Evolutionary conservation across 1,140 invertebrate genomes (phyloP).

Genomic region (Laupala kohalensis): DNA sequence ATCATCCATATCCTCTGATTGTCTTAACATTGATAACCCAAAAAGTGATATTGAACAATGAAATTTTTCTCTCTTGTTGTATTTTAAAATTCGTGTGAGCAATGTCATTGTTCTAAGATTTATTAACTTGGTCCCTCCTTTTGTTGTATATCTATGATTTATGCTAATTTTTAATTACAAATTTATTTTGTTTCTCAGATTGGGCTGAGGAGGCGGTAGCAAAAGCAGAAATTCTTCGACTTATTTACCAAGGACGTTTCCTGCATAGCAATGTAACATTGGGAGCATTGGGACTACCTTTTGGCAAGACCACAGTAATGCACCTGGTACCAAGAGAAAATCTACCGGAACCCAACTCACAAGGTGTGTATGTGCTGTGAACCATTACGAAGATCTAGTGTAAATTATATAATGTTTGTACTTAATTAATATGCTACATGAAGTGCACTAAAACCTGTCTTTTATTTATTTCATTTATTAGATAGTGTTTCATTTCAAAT

Average conservation of each 20-base stretch:
- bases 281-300: constrained; percentile 87
- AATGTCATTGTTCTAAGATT: neutral
- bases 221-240: constrained; percentile 90
- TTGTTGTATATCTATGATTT: neutral
- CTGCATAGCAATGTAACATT: constrained; percentile 98
- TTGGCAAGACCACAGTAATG: constrained; percentile 97
- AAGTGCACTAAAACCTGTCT: constrained; percentile 11
- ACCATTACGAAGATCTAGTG: constrained; percentile 13
- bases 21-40: no score
- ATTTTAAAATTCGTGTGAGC: neutral
- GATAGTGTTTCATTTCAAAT: no score
- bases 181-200: constrained; percentile 39
- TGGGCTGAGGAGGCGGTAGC: constrained; percentile 91
- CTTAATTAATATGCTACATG: no score
- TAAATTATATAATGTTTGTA: neutral
- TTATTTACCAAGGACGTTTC: constrained; percentile 99
- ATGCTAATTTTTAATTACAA: neutral
- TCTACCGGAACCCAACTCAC: constrained; percentile 95
- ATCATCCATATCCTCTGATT: no score
- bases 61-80: neutral
- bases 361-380: no score
- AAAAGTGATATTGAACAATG: neutral
- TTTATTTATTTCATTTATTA: neutral
- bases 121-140: neutral
- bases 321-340: constrained; percentile 98